A percentile compares a stretch with the other conserved stretches of the same genome.
These are phyloP conservation scores for Cataglyphis rosenhaueri DNA, from an alignment of 2,888 invertebrate genomes.

Conservation along the genomic window DNA sequence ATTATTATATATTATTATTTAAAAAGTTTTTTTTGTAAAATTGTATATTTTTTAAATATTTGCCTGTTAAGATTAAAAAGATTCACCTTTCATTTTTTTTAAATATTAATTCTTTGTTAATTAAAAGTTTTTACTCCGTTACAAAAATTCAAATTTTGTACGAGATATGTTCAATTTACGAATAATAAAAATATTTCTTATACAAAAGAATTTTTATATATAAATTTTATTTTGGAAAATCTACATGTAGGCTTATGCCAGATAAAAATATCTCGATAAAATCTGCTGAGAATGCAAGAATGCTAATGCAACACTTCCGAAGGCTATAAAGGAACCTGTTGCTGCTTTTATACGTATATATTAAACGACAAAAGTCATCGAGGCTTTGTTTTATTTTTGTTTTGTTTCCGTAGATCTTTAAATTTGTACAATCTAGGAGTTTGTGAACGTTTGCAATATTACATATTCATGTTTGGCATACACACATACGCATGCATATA, in stretches of 20 bases:
- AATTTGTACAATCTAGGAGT: not conserved
- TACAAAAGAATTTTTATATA: not conserved
- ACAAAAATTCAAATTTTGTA: not conserved
- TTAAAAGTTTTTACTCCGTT: not conserved
- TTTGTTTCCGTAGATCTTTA: not conserved
- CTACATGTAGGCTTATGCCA: not conserved
- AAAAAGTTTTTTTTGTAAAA: too few species aligned
- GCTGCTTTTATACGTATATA: slow-evolving; percentile 20
- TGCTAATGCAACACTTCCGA: slow-evolving; percentile 18
- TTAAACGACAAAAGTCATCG: slow-evolving; percentile 33
- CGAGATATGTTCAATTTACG: not conserved
- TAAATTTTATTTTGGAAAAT: not conserved
- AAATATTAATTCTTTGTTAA: not conserved
- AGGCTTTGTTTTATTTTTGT: not conserved
- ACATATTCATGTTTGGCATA: slow-evolving; percentile 16
- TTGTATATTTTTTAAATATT: too few species aligned
- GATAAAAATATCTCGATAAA: slow-evolving; percentile 25
- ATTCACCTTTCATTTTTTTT: not conserved
- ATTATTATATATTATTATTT: too few species aligned
- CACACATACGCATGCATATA: not conserved
- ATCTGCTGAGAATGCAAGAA: slow-evolving; percentile 13
- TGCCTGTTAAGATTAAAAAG: too few species aligned
- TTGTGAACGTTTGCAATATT: slow-evolving; percentile 8
- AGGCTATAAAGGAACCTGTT: slow-evolving; percentile 37
- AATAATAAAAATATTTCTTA: not conserved